These are phyloP conservation scores for Platerodrilus igneus DNA, from an alignment of 2,888 invertebrate genomes.

Conservation along the genomic window DNA sequence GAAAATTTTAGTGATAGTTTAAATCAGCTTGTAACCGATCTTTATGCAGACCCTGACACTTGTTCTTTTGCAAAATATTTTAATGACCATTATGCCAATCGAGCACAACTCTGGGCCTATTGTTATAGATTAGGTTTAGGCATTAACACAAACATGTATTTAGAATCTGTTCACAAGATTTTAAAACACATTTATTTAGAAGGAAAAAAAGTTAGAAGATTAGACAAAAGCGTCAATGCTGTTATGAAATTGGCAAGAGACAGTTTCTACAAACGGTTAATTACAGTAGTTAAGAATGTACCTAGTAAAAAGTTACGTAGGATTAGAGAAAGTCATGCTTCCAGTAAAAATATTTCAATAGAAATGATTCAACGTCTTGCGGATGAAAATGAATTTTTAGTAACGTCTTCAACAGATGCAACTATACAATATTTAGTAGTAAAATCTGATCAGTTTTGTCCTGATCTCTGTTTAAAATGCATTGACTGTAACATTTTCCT, in stretches of 20 bases:
- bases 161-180: constrained; percentile 7
- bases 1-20: background rate
- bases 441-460: too few species aligned
- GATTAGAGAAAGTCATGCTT: too few species aligned
- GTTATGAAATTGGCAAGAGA: constrained; percentile 16
- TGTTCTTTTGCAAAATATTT: constrained; percentile 1
- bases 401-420: too few species aligned
- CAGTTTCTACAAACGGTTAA: constrained; percentile 13
- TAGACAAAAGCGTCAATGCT: constrained; percentile 15
- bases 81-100: background rate
- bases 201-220: constrained; percentile 8
- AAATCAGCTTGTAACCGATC: background rate
- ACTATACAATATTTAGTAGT: too few species aligned
- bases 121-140: constrained; percentile 5
- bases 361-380: too few species aligned
- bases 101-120: constrained; percentile 4
- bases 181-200: constrained; percentile 9
- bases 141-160: constrained; percentile 6
- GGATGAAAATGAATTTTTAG: too few species aligned
- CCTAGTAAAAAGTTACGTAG: too few species aligned
- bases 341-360: too few species aligned
- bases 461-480: too few species aligned
- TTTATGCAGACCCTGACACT: background rate
- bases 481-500: too few species aligned
- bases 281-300: constrained; percentile 15